A percentile compares a stretch with the other conserved stretches of the same genome.
phyloP scores from a whole-genome alignment of 2,113 vertebrate species.

The Agapornis roseicollis region DNA sequence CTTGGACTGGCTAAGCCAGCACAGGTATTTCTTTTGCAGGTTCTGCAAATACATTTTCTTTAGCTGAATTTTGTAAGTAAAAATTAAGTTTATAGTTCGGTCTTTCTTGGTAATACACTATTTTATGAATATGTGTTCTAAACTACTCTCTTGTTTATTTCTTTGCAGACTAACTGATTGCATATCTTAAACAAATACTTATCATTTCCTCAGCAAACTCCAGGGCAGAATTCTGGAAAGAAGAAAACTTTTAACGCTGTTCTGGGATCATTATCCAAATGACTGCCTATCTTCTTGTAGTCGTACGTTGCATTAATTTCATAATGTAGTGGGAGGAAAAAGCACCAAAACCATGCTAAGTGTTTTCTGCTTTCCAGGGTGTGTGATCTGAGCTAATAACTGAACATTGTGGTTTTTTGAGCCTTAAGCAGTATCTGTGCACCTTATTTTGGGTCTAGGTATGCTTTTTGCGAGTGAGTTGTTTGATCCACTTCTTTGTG shows the following conservation, averaged over 20 bases:
- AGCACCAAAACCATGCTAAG: not conserved
- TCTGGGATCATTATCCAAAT: not conserved
- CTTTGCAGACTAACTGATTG: not conserved
- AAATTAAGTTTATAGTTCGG: not conserved
- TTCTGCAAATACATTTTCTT: not conserved
- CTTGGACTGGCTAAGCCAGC: not conserved
- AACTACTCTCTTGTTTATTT: accelerated
- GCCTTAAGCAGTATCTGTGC: not conserved
- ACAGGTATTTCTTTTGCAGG: not conserved
- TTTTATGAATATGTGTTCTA: not conserved
- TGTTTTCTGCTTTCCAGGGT: not conserved
- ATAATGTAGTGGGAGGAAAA: not conserved
- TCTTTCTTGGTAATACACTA: not conserved
- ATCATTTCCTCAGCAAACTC: not conserved
- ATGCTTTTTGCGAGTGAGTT: not conserved
- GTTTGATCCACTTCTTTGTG: not conserved
- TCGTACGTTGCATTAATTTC: not conserved
- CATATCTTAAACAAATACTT: not conserved
- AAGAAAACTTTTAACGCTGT: not conserved
- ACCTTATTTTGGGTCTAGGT: not conserved
- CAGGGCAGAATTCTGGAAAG: not conserved
- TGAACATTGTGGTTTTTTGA: not conserved
- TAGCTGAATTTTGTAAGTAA: not conserved
- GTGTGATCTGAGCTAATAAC: not conserved
- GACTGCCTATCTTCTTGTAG: not conserved